A percentile compares a stretch with the other conserved stretches of the same genome.
These are phyloP conservation scores for Tyto alba DNA, from an alignment of 2,113 vertebrate species.

Conservation along the genomic window DNA sequence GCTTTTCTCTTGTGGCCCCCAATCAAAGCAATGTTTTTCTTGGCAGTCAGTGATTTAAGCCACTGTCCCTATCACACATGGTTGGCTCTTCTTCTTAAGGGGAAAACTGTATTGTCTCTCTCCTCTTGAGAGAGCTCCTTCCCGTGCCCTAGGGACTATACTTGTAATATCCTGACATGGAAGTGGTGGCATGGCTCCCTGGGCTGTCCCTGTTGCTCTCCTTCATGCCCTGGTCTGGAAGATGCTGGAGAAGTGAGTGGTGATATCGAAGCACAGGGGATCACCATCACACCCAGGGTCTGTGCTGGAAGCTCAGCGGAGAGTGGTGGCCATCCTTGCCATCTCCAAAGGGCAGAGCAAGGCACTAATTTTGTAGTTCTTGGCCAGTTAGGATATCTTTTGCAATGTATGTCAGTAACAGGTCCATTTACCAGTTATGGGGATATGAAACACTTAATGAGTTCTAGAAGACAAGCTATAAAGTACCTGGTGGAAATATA, in stretches of 20 bases:
- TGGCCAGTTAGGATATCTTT: background rate
- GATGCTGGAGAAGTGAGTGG: background rate
- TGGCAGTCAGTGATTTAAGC: background rate
- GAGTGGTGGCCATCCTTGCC: background rate
- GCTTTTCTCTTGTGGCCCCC: background rate
- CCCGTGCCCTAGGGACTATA: accelerated
- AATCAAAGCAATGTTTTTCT: background rate
- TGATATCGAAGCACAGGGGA: background rate
- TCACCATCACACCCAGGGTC: no score
- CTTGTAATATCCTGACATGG: background rate
- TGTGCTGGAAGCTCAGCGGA: background rate
- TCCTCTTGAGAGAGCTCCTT: background rate
- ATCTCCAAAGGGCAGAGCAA: background rate
- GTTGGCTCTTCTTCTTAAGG: background rate
- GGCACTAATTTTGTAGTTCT: background rate
- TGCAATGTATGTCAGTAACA: accelerated
- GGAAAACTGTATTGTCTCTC: background rate
- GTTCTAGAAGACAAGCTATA: background rate
- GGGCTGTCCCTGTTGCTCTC: background rate
- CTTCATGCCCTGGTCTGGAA: background rate
- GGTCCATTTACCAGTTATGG: background rate
- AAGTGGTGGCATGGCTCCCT: background rate
- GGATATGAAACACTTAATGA: background rate
- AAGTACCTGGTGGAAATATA: background rate
- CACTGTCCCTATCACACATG: background rate